Evolutionary conservation across 1,140 invertebrate species (phyloP).

Genomic region (Euschistus heros): DNA sequence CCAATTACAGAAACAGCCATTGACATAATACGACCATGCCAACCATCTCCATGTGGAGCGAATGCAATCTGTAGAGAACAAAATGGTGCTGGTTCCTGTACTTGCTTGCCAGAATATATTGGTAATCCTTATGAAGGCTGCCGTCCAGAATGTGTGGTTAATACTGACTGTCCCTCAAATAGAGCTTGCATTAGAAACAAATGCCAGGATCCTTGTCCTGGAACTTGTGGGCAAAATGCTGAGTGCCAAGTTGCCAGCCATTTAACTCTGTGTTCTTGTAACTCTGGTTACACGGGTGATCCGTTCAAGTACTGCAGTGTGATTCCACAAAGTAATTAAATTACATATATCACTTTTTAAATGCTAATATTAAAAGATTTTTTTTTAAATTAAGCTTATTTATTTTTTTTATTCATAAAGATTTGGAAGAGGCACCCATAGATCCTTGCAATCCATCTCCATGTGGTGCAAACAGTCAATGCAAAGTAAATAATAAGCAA

Average conservation of each 20-base stretch:
- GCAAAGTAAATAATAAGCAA: constrained; percentile 52
- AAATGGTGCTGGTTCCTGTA: constrained; percentile 53
- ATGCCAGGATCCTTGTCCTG: constrained; percentile 64
- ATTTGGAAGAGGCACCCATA: constrained; percentile 29
- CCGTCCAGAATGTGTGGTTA: constrained; percentile 58
- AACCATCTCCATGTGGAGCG: constrained; percentile 59
- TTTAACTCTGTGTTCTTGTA: constrained; percentile 57
- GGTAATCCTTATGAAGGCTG: constrained; percentile 66
- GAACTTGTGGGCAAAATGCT: constrained; percentile 60
- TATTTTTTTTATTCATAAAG: neutral
- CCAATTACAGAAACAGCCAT: constrained; percentile 30
- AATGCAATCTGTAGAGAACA: constrained; percentile 59
- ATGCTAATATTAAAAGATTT: neutral
- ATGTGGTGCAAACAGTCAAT: constrained; percentile 70
- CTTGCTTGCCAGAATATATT: constrained; percentile 56
- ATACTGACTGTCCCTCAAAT: constrained; percentile 58
- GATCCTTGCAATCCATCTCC: constrained; percentile 51
- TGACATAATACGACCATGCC: constrained; percentile 50
- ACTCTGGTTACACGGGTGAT: constrained; percentile 58
- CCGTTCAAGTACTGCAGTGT: constrained; percentile 52
- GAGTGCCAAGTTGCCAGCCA: constrained; percentile 65
- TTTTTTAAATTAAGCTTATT: neutral
- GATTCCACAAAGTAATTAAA: constrained; percentile 27
- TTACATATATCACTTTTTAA: neutral
- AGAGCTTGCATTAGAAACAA: constrained; percentile 61